Base-by-base conservation (phyloP, 2,113 vertebrate genomes). In the Collichthys lucidus region DNA sequence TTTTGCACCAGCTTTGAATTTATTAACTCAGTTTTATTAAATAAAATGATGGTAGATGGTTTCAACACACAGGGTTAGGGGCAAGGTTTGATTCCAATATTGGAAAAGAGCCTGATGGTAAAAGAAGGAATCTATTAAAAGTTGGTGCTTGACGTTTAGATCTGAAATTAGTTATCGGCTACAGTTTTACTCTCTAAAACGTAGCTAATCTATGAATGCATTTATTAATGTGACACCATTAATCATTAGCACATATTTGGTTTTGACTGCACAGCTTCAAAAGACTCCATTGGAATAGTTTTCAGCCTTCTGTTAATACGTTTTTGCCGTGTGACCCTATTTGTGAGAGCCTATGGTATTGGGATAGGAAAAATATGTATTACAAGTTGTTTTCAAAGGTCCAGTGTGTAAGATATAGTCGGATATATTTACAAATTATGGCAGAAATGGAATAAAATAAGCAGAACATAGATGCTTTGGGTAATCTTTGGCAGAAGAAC, bases 21-120 rank as follows among this genome's bases (percentile, higher is more conserved):
- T 80, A 88, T 89, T 73, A 87, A n/a, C 64, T 47, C 47, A 31
- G 71, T 66, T 85, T 85, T 72, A 84, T 87, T 89, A 71, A 84
- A 79, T 86, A 68, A 81, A 6, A 7, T 7, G 5, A 35, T 29
- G 29, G 29, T 29, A 31, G 66, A 61, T 65, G 83, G 67, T 86
- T 89, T 81, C 53, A 44, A 62, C 74, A 59, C 17, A 56, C 20
- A 2, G 19, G 44, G 67, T 64, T 24, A 75, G 35, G 29, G 64
- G 74, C 62, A 31, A 77, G 40, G 69, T 80, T 73, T 87, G 24
- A 85, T 82, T 79, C 17, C n/a, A 44, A 19, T 67, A 59, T 62
- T 80, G 53, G 56, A 71, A 81, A 60, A 22, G 64, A 70, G 2
- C 64, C 19, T 14, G 9, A 31, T 0, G 0, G 12, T 20, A 15